These are phyloP conservation scores for Allolobophora icterica DNA, from an alignment of 2,888 invertebrate genomes.

Conservation along the genomic window DNA sequence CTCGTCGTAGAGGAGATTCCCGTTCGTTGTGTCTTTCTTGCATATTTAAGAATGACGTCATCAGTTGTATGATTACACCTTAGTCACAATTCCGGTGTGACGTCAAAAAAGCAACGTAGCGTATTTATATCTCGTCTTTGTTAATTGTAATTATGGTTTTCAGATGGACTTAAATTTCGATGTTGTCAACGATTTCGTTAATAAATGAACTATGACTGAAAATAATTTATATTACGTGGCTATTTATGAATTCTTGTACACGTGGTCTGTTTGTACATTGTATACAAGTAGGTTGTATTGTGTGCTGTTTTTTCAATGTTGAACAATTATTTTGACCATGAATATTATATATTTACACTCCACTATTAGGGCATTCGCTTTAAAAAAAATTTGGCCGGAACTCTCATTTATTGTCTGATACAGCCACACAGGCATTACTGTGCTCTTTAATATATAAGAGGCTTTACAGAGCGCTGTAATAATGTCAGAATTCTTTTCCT, in stretches of 20 bases:
- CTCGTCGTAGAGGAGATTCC: not conserved
- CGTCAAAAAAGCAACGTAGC: not conserved
- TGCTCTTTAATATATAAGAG: not conserved
- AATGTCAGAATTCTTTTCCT: not conserved
- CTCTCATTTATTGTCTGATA: not conserved
- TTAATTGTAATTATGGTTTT: not conserved
- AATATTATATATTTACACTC: not conserved
- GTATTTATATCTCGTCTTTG: not conserved
- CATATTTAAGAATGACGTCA: not conserved
- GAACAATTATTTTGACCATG: not conserved
- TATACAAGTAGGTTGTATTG: slow-evolving; percentile 2
- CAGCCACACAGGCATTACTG: not conserved
- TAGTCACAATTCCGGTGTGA: not conserved
- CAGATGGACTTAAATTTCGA: not conserved
- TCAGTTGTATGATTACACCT: not conserved
- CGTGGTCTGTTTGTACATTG: slow-evolving; percentile 10
- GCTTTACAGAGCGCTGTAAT: not conserved
- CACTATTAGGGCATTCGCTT: not conserved
- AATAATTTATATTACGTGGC: not conserved
- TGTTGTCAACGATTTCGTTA: not conserved
- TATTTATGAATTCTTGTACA: not conserved
- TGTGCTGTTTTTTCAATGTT: not conserved
- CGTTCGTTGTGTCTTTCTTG: not conserved
- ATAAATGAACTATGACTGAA: not conserved
- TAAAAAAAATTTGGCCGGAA: not conserved